phyloP scores from a whole-genome alignment of 2,888 invertebrate genomes.

The Chaitophorus viminalis region DNA sequence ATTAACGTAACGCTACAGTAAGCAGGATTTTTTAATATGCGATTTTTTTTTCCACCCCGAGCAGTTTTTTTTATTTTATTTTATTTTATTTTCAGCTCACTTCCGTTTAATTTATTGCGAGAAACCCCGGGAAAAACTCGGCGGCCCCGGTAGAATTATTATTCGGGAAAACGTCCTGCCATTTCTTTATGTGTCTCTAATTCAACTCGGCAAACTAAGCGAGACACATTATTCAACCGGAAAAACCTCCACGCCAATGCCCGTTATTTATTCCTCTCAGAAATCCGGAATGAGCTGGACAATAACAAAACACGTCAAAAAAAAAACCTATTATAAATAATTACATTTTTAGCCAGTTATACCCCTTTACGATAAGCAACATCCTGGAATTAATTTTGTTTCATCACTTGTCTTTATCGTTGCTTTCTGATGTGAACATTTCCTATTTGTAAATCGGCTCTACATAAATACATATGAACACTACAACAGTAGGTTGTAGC shows the following conservation, averaged over 20 bases:
- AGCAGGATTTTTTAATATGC: constrained; percentile 62
- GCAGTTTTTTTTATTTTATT: constrained; percentile 37
- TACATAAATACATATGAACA: no score
- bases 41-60: constrained; percentile 47
- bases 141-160: constrained; percentile 43
- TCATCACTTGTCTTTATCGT: neutral
- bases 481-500: no score
- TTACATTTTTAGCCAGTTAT: constrained; percentile 30
- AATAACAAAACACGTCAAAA: constrained; percentile 40
- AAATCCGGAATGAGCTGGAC: constrained; percentile 47
- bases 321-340: constrained; percentile 37
- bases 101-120: constrained; percentile 62
- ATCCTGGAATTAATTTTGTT: constrained; percentile 25
- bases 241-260: constrained; percentile 45
- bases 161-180: constrained; percentile 54
- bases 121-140: constrained; percentile 60
- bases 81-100: constrained; percentile 51
- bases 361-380: constrained; percentile 4
- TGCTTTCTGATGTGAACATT: neutral
- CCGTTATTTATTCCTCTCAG: constrained; percentile 62
- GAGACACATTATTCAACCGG: constrained; percentile 61
- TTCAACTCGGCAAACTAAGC: constrained; percentile 47
- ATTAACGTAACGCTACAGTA: constrained; percentile 62
- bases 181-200: constrained; percentile 58
- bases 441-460: neutral